A percentile compares a stretch with the other conserved stretches of the same genome.
phyloP scores from a whole-genome alignment of 92 coral and sea anemone species.

The Epizoanthus illoricatus region DNA sequence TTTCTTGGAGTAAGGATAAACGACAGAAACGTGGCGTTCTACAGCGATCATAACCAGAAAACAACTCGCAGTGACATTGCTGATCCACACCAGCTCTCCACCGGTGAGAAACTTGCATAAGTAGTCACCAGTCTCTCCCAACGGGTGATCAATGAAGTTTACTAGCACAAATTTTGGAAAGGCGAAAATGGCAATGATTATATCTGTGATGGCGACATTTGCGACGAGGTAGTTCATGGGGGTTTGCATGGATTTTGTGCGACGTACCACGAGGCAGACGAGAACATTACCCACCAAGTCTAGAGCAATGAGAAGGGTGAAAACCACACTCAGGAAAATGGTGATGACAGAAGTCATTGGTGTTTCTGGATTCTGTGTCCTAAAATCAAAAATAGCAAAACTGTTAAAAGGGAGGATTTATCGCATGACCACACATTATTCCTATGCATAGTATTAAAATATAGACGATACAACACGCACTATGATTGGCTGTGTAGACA shows the following conservation, averaged over 20 bases:
- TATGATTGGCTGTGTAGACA: too few relatives aligned
- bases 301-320: background rate
- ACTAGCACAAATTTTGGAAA: background rate
- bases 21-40: background rate
- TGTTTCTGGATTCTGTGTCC: background rate
- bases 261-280: background rate
- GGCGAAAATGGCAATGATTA: background rate
- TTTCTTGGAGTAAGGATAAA: background rate
- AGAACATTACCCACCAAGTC: background rate
- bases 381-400: background rate
- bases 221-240: background rate
- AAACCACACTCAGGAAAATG: background rate
- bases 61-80: background rate
- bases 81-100: background rate
- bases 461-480: too few relatives aligned
- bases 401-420: too few relatives aligned
- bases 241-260: background rate
- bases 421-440: too few relatives aligned
- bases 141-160: background rate
- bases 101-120: background rate
- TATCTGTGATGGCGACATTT: background rate
- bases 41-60: background rate
- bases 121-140: background rate
- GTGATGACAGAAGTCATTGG: background rate
- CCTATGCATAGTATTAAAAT: too few relatives aligned